Conservation (phyloP, 53 echinoderm and acorn worm genomes). For the Crossaster papposus region DNA sequence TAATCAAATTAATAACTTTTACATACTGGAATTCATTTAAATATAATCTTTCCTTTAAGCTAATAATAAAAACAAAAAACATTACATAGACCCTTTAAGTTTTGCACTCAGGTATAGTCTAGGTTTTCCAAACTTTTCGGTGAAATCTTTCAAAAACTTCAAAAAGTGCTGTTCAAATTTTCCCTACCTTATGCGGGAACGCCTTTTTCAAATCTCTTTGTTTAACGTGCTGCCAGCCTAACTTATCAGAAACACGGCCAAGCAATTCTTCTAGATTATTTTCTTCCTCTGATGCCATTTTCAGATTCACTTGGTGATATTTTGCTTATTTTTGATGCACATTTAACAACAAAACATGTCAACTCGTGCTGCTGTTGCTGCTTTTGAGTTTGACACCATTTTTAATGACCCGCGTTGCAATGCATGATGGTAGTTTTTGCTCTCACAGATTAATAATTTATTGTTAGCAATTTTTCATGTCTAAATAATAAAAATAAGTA, state of each 20-base stretch:
- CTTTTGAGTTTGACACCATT: slow-evolving; percentile 25
- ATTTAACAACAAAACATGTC: background rate
- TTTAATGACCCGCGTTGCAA: slow-evolving; percentile 58
- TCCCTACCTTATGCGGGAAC: slow-evolving; percentile 36
- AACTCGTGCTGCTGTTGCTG: background rate
- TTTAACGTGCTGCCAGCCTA: slow-evolving; percentile 57
- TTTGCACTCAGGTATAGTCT: too few relatives aligned
- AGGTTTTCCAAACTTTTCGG: too few relatives aligned
- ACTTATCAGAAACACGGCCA: slow-evolving; percentile 61
- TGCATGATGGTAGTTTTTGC: slow-evolving; percentile 44
- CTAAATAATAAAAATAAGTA: background rate
- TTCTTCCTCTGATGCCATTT: slow-evolving; percentile 51
- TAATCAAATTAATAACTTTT: too few relatives aligned
- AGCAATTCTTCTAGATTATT: slow-evolving; percentile 55
- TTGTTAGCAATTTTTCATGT: background rate
- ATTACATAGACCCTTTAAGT: too few relatives aligned
- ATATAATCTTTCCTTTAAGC: too few relatives aligned
- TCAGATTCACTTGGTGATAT: background rate
- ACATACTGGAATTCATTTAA: too few relatives aligned
- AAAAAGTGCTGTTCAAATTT: too few relatives aligned
- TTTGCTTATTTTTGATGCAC: background rate
- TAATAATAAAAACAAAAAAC: too few relatives aligned
- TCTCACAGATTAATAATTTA: background rate
- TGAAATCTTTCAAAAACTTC: too few relatives aligned
- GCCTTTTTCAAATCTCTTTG: background rate